Evolutionary conservation across 37 sponge, comb jelly and placozoan species (phyloP), one percentile per base, ranked within the genome.

Genomic region (Diacarnus erythraeanus): DNA sequence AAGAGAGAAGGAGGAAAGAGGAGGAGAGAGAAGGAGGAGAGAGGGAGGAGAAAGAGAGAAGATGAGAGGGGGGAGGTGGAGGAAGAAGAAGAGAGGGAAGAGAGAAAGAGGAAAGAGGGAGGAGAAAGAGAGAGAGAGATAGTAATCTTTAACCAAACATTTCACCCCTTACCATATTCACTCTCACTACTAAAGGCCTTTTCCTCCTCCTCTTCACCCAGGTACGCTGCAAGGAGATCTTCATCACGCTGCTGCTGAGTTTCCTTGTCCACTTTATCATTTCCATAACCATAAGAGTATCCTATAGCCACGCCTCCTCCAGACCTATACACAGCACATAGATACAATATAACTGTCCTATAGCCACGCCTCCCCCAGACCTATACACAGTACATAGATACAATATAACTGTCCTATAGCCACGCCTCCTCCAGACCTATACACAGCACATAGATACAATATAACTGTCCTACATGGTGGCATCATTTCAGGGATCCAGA

Each of bases 361-460:
- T 92, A 36, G 92, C 90, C 42, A 80, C 89, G 36, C 85, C 84
- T 1, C 12, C 10, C 51, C 12, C 10, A 47, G 12, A 47, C 51
- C 51, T 47, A 15, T 15, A 12, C 51, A 47, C n/a, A n/a, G n/a
- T n/a, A n/a, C n/a, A n/a, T n/a, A n/a, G n/a, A n/a, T n/a, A 1
- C n/a, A 51, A 66, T 95, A 95, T 34, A 10, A 54, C 38, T 80
- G 92, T 17, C 79, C 87, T 34, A 95, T 92, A 36, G 92, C 90
- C 42, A 80, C 89, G 36, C 85, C 84, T 1, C 12, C 10, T 12
- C 12, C 10, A 47, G 12, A 47, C 51, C 51, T 47, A 15, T 15
- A 12, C 51, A 47, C n/a, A n/a, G n/a, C n/a, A n/a, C n/a, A n/a
- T n/a, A n/a, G n/a, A n/a, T n/a, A 1, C n/a, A 51, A 66, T 95